A percentile compares a stretch with the other conserved stretches of the same genome.
These are phyloP conservation scores for Silvanus unidentatus DNA, from an alignment of 2,888 invertebrate species.

Conservation along the genomic window DNA sequence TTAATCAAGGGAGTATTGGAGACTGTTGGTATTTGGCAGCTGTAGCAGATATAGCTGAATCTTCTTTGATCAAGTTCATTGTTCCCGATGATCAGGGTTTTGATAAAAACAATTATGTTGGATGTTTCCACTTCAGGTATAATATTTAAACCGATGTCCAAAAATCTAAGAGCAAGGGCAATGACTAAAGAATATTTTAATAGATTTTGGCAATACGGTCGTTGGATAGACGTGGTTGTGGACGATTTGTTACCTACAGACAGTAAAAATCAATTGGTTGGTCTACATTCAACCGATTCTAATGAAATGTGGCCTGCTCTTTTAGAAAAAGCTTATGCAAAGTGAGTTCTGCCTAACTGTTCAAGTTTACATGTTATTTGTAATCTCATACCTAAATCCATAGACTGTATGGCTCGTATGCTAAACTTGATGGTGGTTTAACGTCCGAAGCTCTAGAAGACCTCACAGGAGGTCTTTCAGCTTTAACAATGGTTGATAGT, in stretches of 20 bases:
- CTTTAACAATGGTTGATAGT: slow-evolving; percentile 65
- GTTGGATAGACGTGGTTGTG: slow-evolving; percentile 87
- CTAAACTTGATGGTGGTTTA: slow-evolving; percentile 72
- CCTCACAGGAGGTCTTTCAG: slow-evolving; percentile 90
- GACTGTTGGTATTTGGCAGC: slow-evolving; percentile 96
- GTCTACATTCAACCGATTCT: slow-evolving; percentile 73
- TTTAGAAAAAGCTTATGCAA: slow-evolving; percentile 90
- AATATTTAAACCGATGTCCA: slow-evolving; percentile 9
- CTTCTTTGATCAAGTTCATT: slow-evolving; percentile 79
- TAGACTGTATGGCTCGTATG: slow-evolving; percentile 26
- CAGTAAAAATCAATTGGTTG: slow-evolving; percentile 72
- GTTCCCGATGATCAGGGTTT: slow-evolving; percentile 93
- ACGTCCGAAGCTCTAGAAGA: slow-evolving; percentile 98
- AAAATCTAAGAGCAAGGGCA: neutral
- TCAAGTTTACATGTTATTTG: neutral
- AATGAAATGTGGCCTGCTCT: slow-evolving; percentile 94
- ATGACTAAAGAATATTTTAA: neutral
- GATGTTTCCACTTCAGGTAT: slow-evolving; percentile 86
- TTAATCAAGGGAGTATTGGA: slow-evolving; percentile 93
- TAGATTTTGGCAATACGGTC: slow-evolving; percentile 89
- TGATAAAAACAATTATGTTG: slow-evolving; percentile 84
- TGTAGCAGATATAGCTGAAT: slow-evolving; percentile 83
- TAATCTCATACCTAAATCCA: neutral
- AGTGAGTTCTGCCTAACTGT: slow-evolving; percentile 47
- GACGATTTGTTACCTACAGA: slow-evolving; percentile 86